Base-by-base conservation (phyloP, 2,888 invertebrate genomes). In the Lamproptera curius region DNA sequence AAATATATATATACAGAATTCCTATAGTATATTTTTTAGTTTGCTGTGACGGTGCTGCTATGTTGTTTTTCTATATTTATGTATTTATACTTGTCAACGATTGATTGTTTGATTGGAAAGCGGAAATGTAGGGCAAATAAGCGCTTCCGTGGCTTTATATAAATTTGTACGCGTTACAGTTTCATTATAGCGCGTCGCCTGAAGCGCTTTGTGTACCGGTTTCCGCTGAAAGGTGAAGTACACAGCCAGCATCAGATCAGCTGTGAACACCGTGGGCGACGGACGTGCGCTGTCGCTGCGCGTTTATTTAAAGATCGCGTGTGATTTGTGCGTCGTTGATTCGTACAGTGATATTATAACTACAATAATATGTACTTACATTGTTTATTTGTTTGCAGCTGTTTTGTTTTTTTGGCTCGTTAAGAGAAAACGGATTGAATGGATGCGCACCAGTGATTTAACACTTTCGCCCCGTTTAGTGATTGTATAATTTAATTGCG, bases 381-480 rank as follows among this genome's bases (percentile, higher is more conserved):
- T 42, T 34, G 20, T n/a, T 15, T 11, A 35, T 13, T n/a, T 35
- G 15, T 14, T 23, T 42, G 23, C 36, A 61, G 51, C 57, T 54
- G 46, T 46, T 66, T 59, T 63, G 67, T 40, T 37, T 34, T 36
- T 43, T 26, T 49, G 23, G 38, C 11, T 35, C 31, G 14, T 16
- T 28, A 20, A 44, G 49, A 20, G 49, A 44, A 50, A 50, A 28
- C 37, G 69, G 68, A 67, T 59, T 73, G 70, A 79, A 82, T 77
- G 70, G 79, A 82, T 77, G 77, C 78, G 79, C 80, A 70, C 66
- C 75, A 81, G 75, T 77, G 74, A 63, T 65, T 50, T 70, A 62
- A 66, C 58, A 78, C 81, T 84, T 84, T 84, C 81, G 71, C 73
- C 11, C 70, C 60, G 57, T 63, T 49, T 54, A 38, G 34, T 34